phyloP scores from a whole-genome alignment of 2,888 invertebrate species.

The Ashinkailepas kermadecensis region DNA sequence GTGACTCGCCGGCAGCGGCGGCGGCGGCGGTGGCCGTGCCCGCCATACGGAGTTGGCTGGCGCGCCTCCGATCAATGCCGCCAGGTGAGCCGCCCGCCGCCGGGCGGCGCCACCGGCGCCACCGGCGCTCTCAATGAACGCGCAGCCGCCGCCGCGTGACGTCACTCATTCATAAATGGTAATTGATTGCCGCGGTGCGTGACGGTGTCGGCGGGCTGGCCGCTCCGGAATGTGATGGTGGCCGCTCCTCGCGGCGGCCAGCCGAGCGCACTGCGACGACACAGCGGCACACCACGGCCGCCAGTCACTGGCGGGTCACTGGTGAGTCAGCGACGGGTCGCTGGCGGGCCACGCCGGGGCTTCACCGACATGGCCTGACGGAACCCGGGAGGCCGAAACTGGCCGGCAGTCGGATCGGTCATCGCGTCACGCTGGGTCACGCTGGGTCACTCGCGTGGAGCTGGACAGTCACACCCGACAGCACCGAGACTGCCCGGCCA shows the following conservation, averaged over 20 bases:
- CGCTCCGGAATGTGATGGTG: neutral
- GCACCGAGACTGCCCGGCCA: too few species aligned
- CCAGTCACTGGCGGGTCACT: neutral
- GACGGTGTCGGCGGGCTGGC: constrained; percentile 6
- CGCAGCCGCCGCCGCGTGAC: neutral
- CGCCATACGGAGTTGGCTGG: neutral
- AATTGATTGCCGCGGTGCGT: neutral
- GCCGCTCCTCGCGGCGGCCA: constrained; percentile 19
- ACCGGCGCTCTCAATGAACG: neutral
- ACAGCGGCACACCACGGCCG: neutral
- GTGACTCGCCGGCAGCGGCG: neutral
- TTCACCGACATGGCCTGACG: too few species aligned
- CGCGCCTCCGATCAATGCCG: neutral
- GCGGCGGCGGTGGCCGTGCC: neutral
- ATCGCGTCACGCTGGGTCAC: too few species aligned
- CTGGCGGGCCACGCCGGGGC: too few species aligned
- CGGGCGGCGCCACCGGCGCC: neutral
- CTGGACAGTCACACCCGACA: too few species aligned
- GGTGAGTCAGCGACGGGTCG: too few species aligned
- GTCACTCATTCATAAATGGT: constrained; percentile 19
- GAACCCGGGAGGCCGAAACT: too few species aligned
- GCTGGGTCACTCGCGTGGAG: too few species aligned
- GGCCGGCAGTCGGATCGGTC: too few species aligned
- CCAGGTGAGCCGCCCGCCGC: neutral
- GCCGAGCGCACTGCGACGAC: neutral